These are phyloP conservation scores for Pseudachorutes palmiensis DNA, from an alignment of 1,140 invertebrate genomes.

Conservation along the genomic window DNA sequence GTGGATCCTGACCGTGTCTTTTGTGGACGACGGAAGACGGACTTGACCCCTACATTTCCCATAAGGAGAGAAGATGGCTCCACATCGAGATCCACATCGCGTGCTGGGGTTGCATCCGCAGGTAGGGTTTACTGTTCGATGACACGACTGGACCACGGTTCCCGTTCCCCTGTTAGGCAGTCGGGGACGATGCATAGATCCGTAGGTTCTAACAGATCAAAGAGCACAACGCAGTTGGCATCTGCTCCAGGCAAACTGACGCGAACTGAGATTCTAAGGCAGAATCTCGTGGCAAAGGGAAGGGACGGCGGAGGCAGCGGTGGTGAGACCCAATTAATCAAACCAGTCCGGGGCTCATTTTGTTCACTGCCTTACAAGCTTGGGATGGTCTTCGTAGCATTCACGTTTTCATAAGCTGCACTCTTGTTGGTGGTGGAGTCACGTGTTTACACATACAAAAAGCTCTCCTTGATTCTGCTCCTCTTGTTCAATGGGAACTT, in stretches of 20 bases:
- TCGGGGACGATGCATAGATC: constrained; percentile 17
- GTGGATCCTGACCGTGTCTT: constrained; percentile 21
- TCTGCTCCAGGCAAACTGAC: constrained; percentile 27
- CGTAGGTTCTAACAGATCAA: constrained; percentile 25
- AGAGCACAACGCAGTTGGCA: constrained; percentile 33
- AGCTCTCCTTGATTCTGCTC: no score
- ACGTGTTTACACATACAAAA: no score
- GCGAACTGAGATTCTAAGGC: constrained; percentile 32
- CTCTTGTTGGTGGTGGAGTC: no score
- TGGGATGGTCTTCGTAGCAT: no score
- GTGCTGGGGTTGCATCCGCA: constrained; percentile 16
- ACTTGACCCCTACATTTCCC: constrained; percentile 80
- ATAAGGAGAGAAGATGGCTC: constrained; percentile 51
- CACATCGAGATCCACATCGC: constrained; percentile 20
- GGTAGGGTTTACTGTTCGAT: constrained; percentile 35
- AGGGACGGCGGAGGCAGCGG: neutral
- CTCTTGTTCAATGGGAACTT: no score
- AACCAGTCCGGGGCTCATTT: no score
- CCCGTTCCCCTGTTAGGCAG: constrained; percentile 17
- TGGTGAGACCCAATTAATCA: constrained; percentile 3
- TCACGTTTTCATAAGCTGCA: no score
- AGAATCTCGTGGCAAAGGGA: constrained; percentile 18
- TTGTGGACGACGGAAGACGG: constrained; percentile 73
- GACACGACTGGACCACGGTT: constrained; percentile 33
- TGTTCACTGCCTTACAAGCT: no score